These are phyloP conservation scores for Archivesica marissinica DNA, from an alignment of 1,140 invertebrate species.

Conservation along the genomic window DNA sequence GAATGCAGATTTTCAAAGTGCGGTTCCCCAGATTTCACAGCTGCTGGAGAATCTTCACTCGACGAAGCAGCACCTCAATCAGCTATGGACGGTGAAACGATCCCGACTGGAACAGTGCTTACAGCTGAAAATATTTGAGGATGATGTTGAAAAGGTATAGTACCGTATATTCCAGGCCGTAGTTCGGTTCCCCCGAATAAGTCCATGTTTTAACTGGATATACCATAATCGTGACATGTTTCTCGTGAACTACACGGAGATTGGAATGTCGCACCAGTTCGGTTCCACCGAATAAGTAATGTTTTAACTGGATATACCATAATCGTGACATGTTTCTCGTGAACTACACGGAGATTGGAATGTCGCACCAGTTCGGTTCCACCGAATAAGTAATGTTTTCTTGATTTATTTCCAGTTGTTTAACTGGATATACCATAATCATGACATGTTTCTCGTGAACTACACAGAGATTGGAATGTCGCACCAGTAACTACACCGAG, in stretches of 20 bases:
- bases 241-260: constrained; percentile 97
- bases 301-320: constrained; percentile 98
- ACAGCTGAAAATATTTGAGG: constrained; percentile 97
- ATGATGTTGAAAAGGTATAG: constrained; percentile 98
- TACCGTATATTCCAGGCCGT: no score
- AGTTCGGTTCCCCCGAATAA: no score
- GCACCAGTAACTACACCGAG: no score
- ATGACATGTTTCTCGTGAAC: no score
- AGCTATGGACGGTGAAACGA: constrained; percentile 92
- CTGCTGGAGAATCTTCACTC: constrained; percentile 92
- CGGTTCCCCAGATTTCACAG: constrained; percentile 83
- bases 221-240: constrained; percentile 97
- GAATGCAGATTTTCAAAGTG: constrained; percentile 89
- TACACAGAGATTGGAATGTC: no score
- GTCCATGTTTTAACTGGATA: constrained; percentile 99
- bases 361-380: constrained; percentile 95
- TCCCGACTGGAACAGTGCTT: constrained; percentile 94
- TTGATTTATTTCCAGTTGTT: no score
- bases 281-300: no score
- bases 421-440: no score
- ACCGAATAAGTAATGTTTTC: no score
- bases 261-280: constrained; percentile 95
- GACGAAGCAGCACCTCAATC: constrained; percentile 94
- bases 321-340: constrained; percentile 97
- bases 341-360: constrained; percentile 98